phyloP scores from a whole-genome alignment of 2,888 invertebrate species.

The Cepaea hortensis region DNA sequence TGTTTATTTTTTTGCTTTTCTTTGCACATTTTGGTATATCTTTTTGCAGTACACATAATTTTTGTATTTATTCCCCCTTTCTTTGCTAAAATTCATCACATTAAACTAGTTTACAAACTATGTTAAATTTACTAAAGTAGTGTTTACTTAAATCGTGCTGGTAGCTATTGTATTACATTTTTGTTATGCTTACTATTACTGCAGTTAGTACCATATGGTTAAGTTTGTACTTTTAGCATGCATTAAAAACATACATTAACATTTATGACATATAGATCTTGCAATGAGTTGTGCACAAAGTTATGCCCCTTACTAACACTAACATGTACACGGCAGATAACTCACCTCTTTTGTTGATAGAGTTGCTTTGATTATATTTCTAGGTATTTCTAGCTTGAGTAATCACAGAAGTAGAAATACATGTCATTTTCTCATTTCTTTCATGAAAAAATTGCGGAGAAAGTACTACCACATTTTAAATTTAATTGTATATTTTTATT shows the following conservation, averaged over 20 bases:
- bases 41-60: no score
- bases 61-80: no score
- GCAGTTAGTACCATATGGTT: neutral
- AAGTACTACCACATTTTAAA: no score
- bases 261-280: neutral
- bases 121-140: neutral
- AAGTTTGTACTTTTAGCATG: constrained; percentile 10
- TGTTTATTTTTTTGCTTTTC: neutral
- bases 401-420: neutral
- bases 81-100: no score
- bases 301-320: constrained; percentile 36
- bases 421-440: neutral
- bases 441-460: no score
- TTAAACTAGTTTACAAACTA: neutral
- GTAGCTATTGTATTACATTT: no score
- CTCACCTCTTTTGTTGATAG: neutral
- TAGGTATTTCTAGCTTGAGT: neutral
- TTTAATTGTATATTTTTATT: neutral
- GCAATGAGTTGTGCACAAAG: constrained; percentile 28
- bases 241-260: neutral
- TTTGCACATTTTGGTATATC: neutral
- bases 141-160: neutral
- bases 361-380: neutral
- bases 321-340: constrained; percentile 2
- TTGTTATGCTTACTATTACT: neutral